Base-by-base conservation (phyloP, 1,140 invertebrate genomes). In the Bombyx mandarina region DNA sequence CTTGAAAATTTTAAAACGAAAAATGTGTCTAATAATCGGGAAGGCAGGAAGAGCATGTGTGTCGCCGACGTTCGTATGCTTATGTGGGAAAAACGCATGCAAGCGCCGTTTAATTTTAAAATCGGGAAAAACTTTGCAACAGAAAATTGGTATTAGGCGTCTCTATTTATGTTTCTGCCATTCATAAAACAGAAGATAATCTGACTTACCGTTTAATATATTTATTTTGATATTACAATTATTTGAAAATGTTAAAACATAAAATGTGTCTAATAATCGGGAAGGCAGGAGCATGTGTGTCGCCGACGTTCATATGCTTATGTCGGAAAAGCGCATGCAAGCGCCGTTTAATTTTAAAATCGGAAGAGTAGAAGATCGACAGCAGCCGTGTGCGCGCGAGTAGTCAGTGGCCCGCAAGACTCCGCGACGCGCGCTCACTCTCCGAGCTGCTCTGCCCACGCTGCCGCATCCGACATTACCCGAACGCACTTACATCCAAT, bases 341-440 rank as follows among this genome's bases (percentile, higher is more conserved):
- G 65, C 64, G 49, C 57, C 63, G 58, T 71, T 70, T 61, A 68
- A 76, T 80, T 77, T 76, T 82, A 79, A 81, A 82, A 79, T 77
- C 77, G 75, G 69, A 80, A 73, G 71, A 74, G 73, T 73, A 57
- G 69, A 66, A 58, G 67, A 71, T 61, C 67, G 63, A 61, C 62
- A 65, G 69, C 64, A 66, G 65, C 61, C 63, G 70, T 61, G 60
- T 62, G 75, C 68, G 69, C 71, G 61, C 77, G 70, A 71, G 69
- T 71, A 63, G 62, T 75, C 82, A 82, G 82, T 82, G 80, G 79
- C 70, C 67, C 75, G 71, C 73, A 67, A 79, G 73, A 72, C 77
- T 77, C 57, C 82, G 79, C 69, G 79, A 58, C 73, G 79, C 63
- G 71, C 78, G 75, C 78, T 82, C 71, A 68, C 69, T 78, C 67